These are phyloP conservation scores for Acipenser ruthenus DNA, from an alignment of 2,797 vertebrate genomes.

Conservation along the genomic window DNA sequence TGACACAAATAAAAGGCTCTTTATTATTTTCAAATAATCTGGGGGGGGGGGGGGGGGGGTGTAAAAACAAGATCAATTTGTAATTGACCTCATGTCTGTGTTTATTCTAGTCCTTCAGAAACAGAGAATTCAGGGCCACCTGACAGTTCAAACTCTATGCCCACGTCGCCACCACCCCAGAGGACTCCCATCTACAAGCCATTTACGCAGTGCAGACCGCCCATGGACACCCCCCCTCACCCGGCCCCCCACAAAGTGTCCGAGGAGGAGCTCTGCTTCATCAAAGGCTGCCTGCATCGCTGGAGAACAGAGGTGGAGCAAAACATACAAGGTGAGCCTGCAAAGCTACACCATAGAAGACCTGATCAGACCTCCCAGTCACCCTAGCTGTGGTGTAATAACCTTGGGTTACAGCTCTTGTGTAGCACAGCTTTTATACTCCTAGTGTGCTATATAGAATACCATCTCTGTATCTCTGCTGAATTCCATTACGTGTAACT, in stretches of 20 bases:
- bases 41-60: too few relatives aligned
- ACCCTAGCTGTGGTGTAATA: too few relatives aligned
- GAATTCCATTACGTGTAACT: conserved; percentile 16
- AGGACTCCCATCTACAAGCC: conserved; percentile 44
- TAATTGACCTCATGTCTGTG: not conserved
- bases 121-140: conserved; percentile 32
- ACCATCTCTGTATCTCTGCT: conserved; percentile 22
- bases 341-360: not conserved
- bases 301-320: conserved; percentile 85
- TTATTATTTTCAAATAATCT: too few relatives aligned
- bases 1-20: too few relatives aligned
- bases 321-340: conserved; percentile 71
- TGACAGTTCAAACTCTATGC: conserved; percentile 32
- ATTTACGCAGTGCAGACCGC: conserved; percentile 48
- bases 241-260: conserved; percentile 69
- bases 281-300: conserved; percentile 77
- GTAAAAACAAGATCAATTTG: not conserved
- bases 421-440: conserved; percentile 18
- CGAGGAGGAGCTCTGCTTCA: conserved; percentile 72
- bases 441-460: conserved; percentile 6
- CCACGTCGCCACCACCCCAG: conserved; percentile 28
- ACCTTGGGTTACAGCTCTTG: conserved; percentile 9
- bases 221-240: conserved; percentile 39
- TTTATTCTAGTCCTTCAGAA: conserved; percentile 33
- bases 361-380: too few relatives aligned